phyloP scores from a whole-genome alignment of 2,797 vertebrate genomes.

The Dallia pectoralis region DNA sequence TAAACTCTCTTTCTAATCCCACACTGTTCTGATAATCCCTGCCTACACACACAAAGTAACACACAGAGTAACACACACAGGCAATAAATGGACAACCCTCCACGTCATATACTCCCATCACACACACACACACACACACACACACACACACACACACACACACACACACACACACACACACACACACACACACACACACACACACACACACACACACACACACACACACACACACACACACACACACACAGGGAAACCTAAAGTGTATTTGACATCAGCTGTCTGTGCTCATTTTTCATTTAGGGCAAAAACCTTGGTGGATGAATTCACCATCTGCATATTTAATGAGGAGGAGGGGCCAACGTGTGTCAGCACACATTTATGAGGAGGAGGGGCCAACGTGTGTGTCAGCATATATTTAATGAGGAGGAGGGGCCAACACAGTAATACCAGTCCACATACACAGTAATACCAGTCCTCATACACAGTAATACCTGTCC shows the following conservation, averaged over 20 bases:
- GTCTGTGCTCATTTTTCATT: not conserved
- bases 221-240: constrained; percentile 1
- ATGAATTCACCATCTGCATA: not conserved
- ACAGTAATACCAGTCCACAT: too few relatives aligned
- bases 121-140: not conserved
- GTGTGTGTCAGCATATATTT: not conserved
- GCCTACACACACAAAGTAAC: constrained; percentile 1
- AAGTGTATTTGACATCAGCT: not conserved
- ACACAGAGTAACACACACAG: not conserved
- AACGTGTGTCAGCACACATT: not conserved
- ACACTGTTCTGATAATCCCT: constrained; percentile 43
- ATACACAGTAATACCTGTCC: too few relatives aligned
- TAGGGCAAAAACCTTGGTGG: not conserved
- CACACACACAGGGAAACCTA: not conserved
- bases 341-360: not conserved
- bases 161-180: not conserved
- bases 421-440: not conserved
- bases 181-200: not conserved
- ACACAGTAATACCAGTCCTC: too few relatives aligned
- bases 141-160: not conserved
- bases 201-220: not conserved
- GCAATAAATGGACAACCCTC: too few relatives aligned
- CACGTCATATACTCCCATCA: too few relatives aligned
- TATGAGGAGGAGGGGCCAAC: not conserved
- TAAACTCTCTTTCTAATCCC: constrained; percentile 53